Conservation (phyloP, 2,888 invertebrate species). For the Volucella inflata region DNA sequence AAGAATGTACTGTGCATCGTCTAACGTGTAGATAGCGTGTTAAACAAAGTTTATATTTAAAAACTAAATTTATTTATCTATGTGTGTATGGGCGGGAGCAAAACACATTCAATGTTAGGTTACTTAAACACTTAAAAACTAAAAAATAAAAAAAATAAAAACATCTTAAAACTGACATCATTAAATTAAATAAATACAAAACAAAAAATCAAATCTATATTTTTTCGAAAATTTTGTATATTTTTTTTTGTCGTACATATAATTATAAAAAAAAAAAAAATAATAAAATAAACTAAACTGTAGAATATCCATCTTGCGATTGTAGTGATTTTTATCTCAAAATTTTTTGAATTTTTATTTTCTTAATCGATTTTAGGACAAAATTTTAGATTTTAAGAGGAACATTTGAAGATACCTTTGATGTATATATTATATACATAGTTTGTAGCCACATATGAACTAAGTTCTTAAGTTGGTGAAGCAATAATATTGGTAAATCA, state of each 20-base stretch:
- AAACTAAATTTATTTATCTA: slow-evolving; percentile 15
- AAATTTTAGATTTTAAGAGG: slow-evolving; percentile 18
- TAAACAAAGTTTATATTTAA: slow-evolving; percentile 52
- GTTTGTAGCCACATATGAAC: slow-evolving; percentile 20
- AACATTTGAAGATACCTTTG: neutral
- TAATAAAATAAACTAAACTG: no score
- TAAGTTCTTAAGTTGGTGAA: slow-evolving; percentile 8
- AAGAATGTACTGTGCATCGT: slow-evolving; percentile 47
- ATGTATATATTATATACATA: no score
- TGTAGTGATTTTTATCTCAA: slow-evolving; percentile 40
- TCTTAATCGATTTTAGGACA: neutral
- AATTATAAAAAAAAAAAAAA: no score
- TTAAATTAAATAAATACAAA: no score
- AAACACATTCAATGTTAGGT: slow-evolving; percentile 41
- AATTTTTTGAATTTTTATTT: slow-evolving; percentile 9
- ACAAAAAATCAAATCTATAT: neutral
- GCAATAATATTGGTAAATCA: slow-evolving; percentile 41
- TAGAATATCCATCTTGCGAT: neutral
- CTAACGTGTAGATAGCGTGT: slow-evolving; percentile 59
- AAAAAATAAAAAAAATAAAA: neutral
- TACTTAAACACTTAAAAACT: slow-evolving; percentile 19
- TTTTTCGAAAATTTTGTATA: slow-evolving; percentile 38
- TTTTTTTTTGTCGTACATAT: neutral
- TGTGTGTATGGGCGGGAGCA: slow-evolving; percentile 60
- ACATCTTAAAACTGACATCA: neutral